phyloP scores from a whole-genome alignment of 1,140 invertebrate genomes.

The Mercenaria mercenaria region DNA sequence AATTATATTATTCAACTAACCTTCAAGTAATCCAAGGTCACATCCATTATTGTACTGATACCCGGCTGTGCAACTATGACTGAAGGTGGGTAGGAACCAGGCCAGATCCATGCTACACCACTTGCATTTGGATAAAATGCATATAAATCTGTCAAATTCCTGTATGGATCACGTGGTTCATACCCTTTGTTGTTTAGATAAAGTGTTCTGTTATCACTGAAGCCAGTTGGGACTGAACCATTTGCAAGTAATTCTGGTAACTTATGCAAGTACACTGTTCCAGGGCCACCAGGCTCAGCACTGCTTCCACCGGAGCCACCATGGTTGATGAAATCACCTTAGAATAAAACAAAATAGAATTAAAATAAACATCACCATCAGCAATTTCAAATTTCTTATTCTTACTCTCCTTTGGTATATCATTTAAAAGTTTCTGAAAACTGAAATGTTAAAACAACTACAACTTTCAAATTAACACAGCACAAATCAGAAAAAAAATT shows the following conservation, averaged over 20 bases:
- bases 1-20: neutral
- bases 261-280: conserved; percentile 79
- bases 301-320: conserved; percentile 72
- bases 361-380: too few relatives aligned
- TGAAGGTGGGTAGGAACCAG: conserved; percentile 70
- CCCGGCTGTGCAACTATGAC: conserved; percentile 31
- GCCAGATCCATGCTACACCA: conserved; percentile 76
- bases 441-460: too few relatives aligned
- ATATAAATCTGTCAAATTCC: conserved; percentile 73
- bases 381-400: too few relatives aligned
- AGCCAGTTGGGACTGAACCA: conserved; percentile 33
- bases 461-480: too few relatives aligned
- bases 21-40: conserved; percentile 65
- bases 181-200: conserved; percentile 73
- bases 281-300: conserved; percentile 78
- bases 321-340: conserved; percentile 74
- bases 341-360: conserved; percentile 20
- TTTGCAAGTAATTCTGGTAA: conserved; percentile 58
- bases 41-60: conserved; percentile 24
- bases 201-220: conserved; percentile 75
- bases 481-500: too few relatives aligned
- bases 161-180: conserved; percentile 63
- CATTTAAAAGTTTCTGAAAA: too few relatives aligned
- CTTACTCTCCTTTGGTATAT: too few relatives aligned
- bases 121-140: conserved; percentile 63